Base-by-base conservation (phyloP, 2,888 invertebrate genomes). In the Prosopocoilus inquinatus region DNA sequence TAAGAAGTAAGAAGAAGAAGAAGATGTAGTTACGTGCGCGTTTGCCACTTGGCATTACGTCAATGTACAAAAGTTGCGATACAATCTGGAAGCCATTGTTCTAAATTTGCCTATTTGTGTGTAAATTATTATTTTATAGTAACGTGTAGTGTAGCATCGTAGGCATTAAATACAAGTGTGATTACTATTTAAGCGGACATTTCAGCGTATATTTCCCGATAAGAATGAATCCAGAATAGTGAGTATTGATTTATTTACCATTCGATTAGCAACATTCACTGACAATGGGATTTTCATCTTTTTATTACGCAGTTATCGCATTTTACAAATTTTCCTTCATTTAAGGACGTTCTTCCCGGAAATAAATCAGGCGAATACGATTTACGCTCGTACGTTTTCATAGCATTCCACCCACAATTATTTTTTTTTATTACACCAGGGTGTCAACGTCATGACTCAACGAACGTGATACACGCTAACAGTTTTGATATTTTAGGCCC, bases 221-320 rank as follows among this genome's bases (percentile, higher is more conserved):
- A 52, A 55, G 33, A 70, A 89, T 90, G 89, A 89, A 89, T 85
- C 89, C 89, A 71, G 89, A 90, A 85, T 90, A 89, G 89, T 90
- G 80, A 89, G 89, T 86, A 83, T 78, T 70, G 72, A 73, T 74
- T 75, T 73, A 75, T 68, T 69, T 69, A 68, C 67, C 62, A 43
- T 65, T 63, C 65, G 61, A 61, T 58, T 65, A 60, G 62, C 61
- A 64, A 59, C 58, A 59, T 61, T 57, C 39, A 59, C 65, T 64
- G 64, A 69, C 69, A 70, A 70, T 65, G 67, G 64, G 60, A 55
- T 64, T 65, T 69, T 70, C 70, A 65, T 64, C 64, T 64, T 57
- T 65, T 63, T 61, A 67, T 65, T 71, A 68, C 70, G 70, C 68
- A 72, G 64, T 65, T 63, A 60, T 32, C 51, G 50, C 39, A 16